Base-by-base conservation (phyloP, 2,113 vertebrate species). In the Sclerurus mexicanus region DNA sequence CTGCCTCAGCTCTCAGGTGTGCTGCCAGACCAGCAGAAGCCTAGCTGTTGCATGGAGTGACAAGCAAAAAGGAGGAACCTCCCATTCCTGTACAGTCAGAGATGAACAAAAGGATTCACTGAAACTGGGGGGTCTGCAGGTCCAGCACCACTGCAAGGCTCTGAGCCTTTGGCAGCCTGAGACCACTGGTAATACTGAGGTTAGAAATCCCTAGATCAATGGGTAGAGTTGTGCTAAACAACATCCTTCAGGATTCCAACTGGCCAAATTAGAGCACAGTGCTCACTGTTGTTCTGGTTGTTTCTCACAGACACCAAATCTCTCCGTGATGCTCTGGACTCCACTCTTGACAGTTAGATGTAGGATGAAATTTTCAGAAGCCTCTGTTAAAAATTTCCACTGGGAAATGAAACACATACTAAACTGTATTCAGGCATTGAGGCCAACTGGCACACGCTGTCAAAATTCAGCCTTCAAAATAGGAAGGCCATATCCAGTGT, bases 291-390 rank as follows among this genome's bases (percentile, higher is more conserved):
- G 20, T 56, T 87, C 60, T 67, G 11, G 12, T 69, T 19, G 13
- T 66, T 28, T 80, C 35, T 74, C 24, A 50, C 23, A 47, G 68
- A 15, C 24, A 28, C 12, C 40, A 39, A 80, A 39, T 35, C 35
- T 40, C 69, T 68, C 52, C 1, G 5, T 49, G 27, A 18, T 75
- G 52, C 33, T 90, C 42, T 52, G 22, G 14, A 83, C 30, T 72
- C 28, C 12, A 28, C 19, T 63, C 47, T 15, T 60, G 50, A 60
- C 30, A 59, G 28, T 47, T 52, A 72, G 21, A 53, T n/a, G 28
- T 12, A 79, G 31, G 19, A 68, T n/a, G 13, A 89, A 83, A 69
- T 39, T 80, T 87, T 95, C 85, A 88, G 52, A 84, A 75, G 10
- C 63, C 46, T 75, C 35, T 86, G 15, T 81, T 55, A 19, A 7